Conservation (phyloP, 2,888 invertebrate genomes). For the Andrena camellia region DNA sequence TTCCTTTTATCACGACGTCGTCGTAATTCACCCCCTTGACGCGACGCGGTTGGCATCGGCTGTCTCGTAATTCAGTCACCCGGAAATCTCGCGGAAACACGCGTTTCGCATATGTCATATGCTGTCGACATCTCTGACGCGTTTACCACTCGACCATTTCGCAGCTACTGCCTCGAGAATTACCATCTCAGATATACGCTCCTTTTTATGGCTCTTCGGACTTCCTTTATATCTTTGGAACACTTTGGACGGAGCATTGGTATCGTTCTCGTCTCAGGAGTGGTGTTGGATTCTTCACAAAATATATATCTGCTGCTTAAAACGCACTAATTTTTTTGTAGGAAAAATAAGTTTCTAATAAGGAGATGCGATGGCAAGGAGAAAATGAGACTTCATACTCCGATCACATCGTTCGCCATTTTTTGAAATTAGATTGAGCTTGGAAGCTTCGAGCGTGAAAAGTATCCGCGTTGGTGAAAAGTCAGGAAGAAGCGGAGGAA, state of each 20-base stretch:
- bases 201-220: too few species aligned
- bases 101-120: background rate
- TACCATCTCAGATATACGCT: background rate
- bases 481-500: conserved; percentile 10
- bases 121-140: background rate
- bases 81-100: conserved; percentile 24
- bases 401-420: background rate
- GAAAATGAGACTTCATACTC: background rate
- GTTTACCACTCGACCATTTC: background rate
- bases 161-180: background rate
- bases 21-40: conserved; percentile 30
- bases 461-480: conserved; percentile 34
- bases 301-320: too few species aligned
- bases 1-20: conserved; percentile 45
- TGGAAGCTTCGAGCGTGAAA: background rate
- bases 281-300: too few species aligned
- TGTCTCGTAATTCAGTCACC: conserved; percentile 56
- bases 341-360: too few species aligned
- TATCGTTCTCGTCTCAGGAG: too few species aligned
- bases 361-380: too few species aligned
- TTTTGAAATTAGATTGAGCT: background rate
- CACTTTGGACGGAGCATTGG: too few species aligned
- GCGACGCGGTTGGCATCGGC: conserved; percentile 24
- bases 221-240: too few species aligned
- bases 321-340: too few species aligned